Evolutionary conservation across 1,140 invertebrate species (phyloP).

Genomic region (Drosophila aff.): DNA sequence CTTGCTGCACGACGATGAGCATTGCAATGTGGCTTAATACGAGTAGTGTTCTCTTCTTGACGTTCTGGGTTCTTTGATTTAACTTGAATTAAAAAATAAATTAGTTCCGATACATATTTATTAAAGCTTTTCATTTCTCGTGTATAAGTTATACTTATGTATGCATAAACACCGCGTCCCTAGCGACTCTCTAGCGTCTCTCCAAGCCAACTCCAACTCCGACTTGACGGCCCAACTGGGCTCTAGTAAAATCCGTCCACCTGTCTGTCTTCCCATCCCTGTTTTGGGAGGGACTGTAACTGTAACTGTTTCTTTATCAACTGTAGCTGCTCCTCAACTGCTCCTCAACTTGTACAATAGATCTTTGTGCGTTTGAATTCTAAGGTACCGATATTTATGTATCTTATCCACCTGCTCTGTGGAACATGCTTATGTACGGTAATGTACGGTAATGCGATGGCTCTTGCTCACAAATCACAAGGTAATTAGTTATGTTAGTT

Average conservation of each 20-base stretch:
- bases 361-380: conserved; percentile 78
- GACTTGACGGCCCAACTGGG: conserved; percentile 9
- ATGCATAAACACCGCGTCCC: conserved; percentile 8
- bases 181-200: not conserved
- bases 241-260: conserved; percentile 15
- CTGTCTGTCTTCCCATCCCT: conserved; percentile 8
- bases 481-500: conserved; percentile 45
- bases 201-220: conserved; percentile 4
- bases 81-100: conserved; percentile 69
- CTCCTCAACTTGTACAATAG: conserved; percentile 52
- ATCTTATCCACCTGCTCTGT: conserved; percentile 39
- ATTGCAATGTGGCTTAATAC: conserved; percentile 60
- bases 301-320: conserved; percentile 6
- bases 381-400: conserved; percentile 60
- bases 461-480: conserved; percentile 64
- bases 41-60: conserved; percentile 40
- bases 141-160: conserved; percentile 55
- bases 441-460: conserved; percentile 18
- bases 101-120: conserved; percentile 59
- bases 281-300: conserved; percentile 4
- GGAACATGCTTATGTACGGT: conserved; percentile 52
- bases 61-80: conserved; percentile 17
- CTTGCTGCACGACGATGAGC: conserved; percentile 38
- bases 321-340: conserved; percentile 20
- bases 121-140: conserved; percentile 70